phyloP scores from a whole-genome alignment of 2,113 vertebrate genomes.

The Sceloporus undulatus region DNA sequence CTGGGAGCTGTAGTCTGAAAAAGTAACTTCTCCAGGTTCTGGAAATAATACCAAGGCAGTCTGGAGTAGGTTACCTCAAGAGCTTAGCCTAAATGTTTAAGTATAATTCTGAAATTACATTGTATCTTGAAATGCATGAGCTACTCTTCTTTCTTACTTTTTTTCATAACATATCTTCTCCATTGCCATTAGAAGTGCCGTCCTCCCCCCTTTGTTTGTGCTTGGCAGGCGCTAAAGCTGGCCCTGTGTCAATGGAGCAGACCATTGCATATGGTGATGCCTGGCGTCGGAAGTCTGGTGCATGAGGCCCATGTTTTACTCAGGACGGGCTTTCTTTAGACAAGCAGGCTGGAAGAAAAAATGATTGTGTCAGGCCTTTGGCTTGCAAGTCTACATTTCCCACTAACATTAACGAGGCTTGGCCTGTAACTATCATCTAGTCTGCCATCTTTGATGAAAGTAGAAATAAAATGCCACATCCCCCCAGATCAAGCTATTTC shows the following conservation, averaged over 20 bases:
- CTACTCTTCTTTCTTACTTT: not conserved
- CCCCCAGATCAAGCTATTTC: conserved; percentile 39
- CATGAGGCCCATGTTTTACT: not conserved
- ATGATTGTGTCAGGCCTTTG: conserved; percentile 9
- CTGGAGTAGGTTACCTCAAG: no score
- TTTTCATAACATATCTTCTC: not conserved
- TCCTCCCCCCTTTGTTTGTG: not conserved
- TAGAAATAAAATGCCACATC: conserved; percentile 16
- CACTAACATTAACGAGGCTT: not conserved
- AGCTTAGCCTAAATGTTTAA: not conserved
- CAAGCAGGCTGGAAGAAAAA: conserved; percentile 1
- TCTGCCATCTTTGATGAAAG: not conserved
- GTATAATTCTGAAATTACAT: not conserved
- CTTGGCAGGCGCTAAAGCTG: conserved; percentile 18
- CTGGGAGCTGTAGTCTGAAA: no score
- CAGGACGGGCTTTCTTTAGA: conserved; percentile 12
- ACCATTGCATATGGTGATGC: not conserved
- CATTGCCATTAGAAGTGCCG: not conserved
- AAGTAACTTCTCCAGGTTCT: no score
- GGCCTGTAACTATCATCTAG: not conserved
- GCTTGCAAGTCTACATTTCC: not conserved
- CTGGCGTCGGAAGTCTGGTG: not conserved
- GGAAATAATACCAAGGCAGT: no score
- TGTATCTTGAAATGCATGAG: not conserved
- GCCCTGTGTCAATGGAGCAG: conserved; percentile 4